Evolutionary conservation across 2,797 vertebrate species (phyloP).

Genomic region (Tiaroga cobitis): DNA sequence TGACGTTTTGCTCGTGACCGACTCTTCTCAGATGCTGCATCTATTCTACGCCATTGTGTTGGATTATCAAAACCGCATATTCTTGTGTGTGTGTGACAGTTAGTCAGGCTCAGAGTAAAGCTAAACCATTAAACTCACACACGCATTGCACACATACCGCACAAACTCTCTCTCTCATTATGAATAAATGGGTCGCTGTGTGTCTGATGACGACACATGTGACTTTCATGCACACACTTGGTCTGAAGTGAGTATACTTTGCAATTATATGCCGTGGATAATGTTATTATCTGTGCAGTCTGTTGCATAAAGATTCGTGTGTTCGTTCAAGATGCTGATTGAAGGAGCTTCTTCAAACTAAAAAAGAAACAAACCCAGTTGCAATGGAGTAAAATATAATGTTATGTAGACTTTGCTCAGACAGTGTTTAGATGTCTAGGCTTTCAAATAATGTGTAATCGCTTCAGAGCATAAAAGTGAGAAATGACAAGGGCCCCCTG

Average conservation of each 20-base stretch:
- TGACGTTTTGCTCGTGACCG: background rate
- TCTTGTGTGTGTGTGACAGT: background rate
- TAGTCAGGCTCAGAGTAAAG: background rate
- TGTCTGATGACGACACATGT: conserved; percentile 9
- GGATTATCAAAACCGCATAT: background rate
- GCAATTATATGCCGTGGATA: background rate
- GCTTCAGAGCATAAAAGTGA: background rate
- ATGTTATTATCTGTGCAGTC: background rate
- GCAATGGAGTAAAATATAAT: too few relatives aligned
- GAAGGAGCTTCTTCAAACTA: background rate
- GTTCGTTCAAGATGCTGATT: background rate
- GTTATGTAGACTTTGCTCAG: background rate
- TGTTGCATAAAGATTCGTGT: background rate
- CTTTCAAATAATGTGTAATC: background rate
- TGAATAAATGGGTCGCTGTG: background rate
- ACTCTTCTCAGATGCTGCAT: background rate
- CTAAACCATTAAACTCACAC: background rate
- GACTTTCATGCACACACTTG: background rate
- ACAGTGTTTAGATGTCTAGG: background rate
- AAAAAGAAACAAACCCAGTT: too few relatives aligned
- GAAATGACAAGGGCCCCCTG: background rate
- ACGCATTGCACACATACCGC: background rate
- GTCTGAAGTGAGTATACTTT: background rate
- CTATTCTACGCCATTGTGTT: background rate
- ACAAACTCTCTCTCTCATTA: background rate